Base-by-base conservation (phyloP, 1,140 invertebrate species). In the Heliothis virescens region DNA sequence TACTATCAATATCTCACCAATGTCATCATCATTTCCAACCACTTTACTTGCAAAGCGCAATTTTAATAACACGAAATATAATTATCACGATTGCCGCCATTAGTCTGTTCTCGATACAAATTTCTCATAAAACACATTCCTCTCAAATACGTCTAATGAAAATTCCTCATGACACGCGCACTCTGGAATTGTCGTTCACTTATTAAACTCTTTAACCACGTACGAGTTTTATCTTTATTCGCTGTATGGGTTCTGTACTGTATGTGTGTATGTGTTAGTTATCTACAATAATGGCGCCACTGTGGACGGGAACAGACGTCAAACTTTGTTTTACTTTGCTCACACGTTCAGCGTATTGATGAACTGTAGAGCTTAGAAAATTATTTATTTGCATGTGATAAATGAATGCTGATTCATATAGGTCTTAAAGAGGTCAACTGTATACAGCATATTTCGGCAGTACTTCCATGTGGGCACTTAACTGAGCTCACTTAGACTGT, bases 261-360 rank as follows among this genome's bases (percentile, higher is more conserved):
- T 65, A 65, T 65, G 74, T 13, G 60, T 34, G 53, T 65, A 65
- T 65, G 74, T 13, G 74, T 63, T 65, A 65, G 62, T 77, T 74
- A 77, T 53, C 71, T 83, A 81, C 80, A 76, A 87, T 85, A 82
- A 83, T 79, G 72, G 69, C 21, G 78, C 47, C 63, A 52, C 59
- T 84, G 79, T 83, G 81, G 81, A 84, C 76, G 83, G 80, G 65
- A 74, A 80, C 81, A 86, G 82, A 76, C 85, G 81, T 83, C 75
- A 76, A 84, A 88, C 79, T 88, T 86, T 80, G 79, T 82, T 82
- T 59, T 84, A 86, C 79, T 86, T 60, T 69, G 83, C 82, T 79
- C 63, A 63, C 81, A 79, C 34, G 79, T 85, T 85, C 81, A 69
- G 77, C 82, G 67, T 50, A 71, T 52, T 48, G 16, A 71, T 52